Evolutionary conservation across 2,113 vertebrate species (phyloP), one percentile per base, ranked within the genome.

Genomic region (Sorex fumeus): DNA sequence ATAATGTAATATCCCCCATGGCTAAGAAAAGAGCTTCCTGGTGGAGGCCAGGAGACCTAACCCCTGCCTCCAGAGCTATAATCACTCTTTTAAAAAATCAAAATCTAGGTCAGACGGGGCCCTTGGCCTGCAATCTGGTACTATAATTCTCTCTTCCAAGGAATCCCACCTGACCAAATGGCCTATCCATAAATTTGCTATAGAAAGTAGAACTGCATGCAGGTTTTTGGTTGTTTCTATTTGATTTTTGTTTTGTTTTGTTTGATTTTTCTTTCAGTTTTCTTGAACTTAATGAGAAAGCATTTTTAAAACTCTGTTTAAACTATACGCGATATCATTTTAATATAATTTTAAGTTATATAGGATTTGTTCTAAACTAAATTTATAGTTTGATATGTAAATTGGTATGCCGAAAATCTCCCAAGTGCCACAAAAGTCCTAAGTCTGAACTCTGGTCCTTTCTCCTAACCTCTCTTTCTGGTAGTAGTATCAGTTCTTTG

Each of bases 51-150:
- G 60, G 88, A 93, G 92, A 95, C 92, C 69, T 96, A 84, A 95
- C 94, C 95, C 80, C 92, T 95, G 93, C 96, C 95, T 95, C 81
- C 69, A 87, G 72, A 96, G 95, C 89, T 94, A 96, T 96, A 95
- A 97, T 97, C 96, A 96, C 92, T 96, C 88, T 96, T 96, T 23
- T 28, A 93, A 91, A 93, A 95, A 89, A 67, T 70, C 53, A 71
- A 90, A 94, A 96, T 96, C 77, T 96, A 84, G 95, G 94, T 94
- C 94, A 95, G 94, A 86, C 12, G 0, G 53, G 90, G 83, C 95
- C 88, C 64, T 95, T 50, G 1, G 91, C 92, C 79, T 90, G 6
- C 84, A 94, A 45, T 87, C 88, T 84, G 72, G 40, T 84, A 8
- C 93, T 87, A 25, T 78, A 79, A 95, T 90, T 94, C 83, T 93